phyloP scores from a whole-genome alignment of 2,113 vertebrate species.

The Lycaon pictus region DNA sequence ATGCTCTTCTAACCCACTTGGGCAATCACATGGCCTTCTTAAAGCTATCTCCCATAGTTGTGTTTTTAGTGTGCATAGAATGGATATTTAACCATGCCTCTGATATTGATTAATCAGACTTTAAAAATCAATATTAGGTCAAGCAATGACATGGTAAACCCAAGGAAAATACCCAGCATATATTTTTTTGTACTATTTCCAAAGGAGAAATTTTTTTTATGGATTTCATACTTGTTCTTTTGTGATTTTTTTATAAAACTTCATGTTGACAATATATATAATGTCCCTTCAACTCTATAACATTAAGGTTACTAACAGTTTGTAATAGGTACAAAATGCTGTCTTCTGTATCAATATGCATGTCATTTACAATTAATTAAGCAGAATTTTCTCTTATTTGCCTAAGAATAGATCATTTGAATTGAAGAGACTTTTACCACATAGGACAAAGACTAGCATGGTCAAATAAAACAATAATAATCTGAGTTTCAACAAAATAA shows the following conservation, averaged over 20 bases:
- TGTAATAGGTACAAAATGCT: neutral
- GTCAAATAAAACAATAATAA: slow-evolving; percentile 8
- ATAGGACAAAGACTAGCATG: neutral
- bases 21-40: too few relatives aligned
- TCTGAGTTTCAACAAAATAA: neutral
- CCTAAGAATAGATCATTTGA: neutral
- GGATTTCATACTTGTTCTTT: neutral
- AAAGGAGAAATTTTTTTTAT: neutral
- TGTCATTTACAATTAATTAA: neutral
- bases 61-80: neutral
- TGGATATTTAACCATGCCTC: neutral
- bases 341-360: neutral
- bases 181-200: neutral
- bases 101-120: neutral
- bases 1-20: too few relatives aligned
- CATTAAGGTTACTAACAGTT: neutral
- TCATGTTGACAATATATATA: neutral
- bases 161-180: neutral
- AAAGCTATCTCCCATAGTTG: neutral
- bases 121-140: neutral
- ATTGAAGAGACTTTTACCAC: neutral
- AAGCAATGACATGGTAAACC: neutral
- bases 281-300: neutral
- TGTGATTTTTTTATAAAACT: neutral
- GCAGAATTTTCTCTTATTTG: neutral